phyloP scores from a whole-genome alignment of 2,888 invertebrate species.

The Metellina segmentata region DNA sequence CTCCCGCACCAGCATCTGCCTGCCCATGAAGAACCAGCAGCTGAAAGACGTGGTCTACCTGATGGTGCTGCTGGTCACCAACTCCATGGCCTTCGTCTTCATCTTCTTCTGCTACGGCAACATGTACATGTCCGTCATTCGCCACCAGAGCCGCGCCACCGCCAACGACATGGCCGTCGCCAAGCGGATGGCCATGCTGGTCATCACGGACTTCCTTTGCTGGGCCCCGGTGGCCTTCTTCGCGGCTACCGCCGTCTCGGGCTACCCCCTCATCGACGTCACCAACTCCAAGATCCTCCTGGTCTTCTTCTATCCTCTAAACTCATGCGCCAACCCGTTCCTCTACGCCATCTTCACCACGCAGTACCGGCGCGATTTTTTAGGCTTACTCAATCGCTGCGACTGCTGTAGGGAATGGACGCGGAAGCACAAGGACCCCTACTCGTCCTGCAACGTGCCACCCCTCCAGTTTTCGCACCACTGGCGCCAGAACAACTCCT shows the following conservation, averaged over 20 bases:
- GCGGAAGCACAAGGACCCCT: slow-evolving; percentile 73
- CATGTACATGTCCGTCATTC: slow-evolving; percentile 88
- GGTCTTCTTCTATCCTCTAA: slow-evolving; percentile 94
- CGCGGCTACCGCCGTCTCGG: slow-evolving; percentile 91
- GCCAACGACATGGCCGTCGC: slow-evolving; percentile 88
- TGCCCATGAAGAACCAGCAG: slow-evolving; percentile 90
- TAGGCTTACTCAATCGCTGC: slow-evolving; percentile 86
- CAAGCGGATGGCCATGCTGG: slow-evolving; percentile 92
- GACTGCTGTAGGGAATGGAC: slow-evolving; percentile 78
- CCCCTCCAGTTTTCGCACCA: slow-evolving; percentile 57
- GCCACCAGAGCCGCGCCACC: slow-evolving; percentile 79
- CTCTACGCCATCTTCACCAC: slow-evolving; percentile 94
- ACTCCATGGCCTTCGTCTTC: slow-evolving; percentile 89
- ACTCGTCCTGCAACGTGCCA: slow-evolving; percentile 58
- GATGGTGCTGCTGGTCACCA: slow-evolving; percentile 87
- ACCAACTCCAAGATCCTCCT: slow-evolving; percentile 85
- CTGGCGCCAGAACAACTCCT: slow-evolving; percentile 33
- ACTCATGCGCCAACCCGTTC: slow-evolving; percentile 95
- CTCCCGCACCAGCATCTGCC: slow-evolving; percentile 92
- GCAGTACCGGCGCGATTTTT: slow-evolving; percentile 90
- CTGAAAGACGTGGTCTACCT: slow-evolving; percentile 88
- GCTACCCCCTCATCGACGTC: slow-evolving; percentile 91
- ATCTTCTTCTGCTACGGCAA: slow-evolving; percentile 91
- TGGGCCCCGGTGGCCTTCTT: slow-evolving; percentile 93
- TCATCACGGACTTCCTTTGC: slow-evolving; percentile 86